phyloP scores from a whole-genome alignment of 2,797 vertebrate genomes.

The Chiroxiphia lanceolata region DNA sequence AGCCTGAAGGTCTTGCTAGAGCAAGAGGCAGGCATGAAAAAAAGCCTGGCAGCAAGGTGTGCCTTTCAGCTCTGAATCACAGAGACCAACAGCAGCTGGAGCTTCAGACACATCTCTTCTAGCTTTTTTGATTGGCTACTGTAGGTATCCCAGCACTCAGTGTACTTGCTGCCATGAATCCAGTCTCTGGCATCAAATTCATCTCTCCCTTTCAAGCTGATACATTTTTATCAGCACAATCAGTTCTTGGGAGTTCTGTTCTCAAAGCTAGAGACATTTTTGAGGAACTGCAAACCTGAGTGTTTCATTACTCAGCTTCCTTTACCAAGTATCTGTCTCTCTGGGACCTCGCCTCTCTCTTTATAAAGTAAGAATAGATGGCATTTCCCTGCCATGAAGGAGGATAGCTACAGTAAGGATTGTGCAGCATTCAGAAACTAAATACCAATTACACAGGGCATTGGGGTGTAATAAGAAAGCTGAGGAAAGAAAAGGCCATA shows the following conservation, averaged over 20 bases:
- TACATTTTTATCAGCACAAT: not conserved
- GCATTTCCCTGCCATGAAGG: not conserved
- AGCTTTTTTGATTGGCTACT: not conserved
- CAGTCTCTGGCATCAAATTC: not conserved
- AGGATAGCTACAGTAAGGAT: not conserved
- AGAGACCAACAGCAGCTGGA: not conserved
- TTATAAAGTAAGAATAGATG: not conserved
- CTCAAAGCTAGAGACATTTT: not conserved
- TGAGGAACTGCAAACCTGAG: not conserved
- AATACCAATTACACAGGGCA: conserved; percentile 7
- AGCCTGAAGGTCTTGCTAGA: not conserved
- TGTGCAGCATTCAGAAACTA: not conserved
- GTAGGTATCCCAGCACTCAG: not conserved
- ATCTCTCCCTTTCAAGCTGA: not conserved
- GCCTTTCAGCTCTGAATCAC: not conserved
- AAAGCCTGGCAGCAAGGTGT: not conserved
- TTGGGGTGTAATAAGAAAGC: conserved; percentile 10
- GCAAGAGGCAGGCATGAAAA: not conserved
- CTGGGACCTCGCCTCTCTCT: not conserved
- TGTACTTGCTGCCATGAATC: not conserved
- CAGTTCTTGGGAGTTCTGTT: not conserved
- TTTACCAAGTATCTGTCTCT: not conserved
- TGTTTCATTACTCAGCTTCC: not conserved
- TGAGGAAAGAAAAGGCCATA: conserved; percentile 28
- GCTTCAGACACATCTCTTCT: not conserved